A percentile compares a stretch with the other conserved stretches of the same genome.
phyloP scores from a whole-genome alignment of 2,113 vertebrate genomes.

The Rhadina sibilatrix region DNA sequence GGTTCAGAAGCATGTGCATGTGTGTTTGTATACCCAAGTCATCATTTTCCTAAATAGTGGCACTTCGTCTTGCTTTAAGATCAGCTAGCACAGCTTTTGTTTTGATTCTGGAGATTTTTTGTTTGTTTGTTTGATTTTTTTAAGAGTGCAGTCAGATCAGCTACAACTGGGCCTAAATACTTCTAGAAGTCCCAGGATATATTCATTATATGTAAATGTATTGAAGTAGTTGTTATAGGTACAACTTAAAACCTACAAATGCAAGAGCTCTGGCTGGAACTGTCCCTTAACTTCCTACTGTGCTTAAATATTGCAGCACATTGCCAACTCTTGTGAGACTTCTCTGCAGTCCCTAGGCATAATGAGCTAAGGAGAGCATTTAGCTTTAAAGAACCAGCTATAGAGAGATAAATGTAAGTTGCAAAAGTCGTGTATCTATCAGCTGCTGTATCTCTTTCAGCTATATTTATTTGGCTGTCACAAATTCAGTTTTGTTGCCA shows the following conservation, averaged over 20 bases:
- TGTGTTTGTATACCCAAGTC: background rate
- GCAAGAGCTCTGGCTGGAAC: conserved; percentile 46
- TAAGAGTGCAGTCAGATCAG: background rate
- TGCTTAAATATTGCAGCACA: conserved; percentile 47
- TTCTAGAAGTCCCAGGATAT: background rate
- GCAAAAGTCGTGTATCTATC: background rate
- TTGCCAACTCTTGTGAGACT: conserved; percentile 48
- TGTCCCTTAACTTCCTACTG: background rate
- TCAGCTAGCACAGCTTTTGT: background rate
- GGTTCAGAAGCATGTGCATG: conserved; percentile 14
- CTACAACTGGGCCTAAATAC: background rate
- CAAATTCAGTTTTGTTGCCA: background rate
- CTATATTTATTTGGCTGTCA: background rate
- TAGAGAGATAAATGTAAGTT: background rate
- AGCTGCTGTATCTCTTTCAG: background rate
- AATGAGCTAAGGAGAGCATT: conserved; percentile 22
- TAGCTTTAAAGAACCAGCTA: background rate
- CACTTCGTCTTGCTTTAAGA: background rate
- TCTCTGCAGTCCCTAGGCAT: conserved; percentile 46
- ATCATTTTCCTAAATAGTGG: background rate
- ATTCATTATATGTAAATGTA: background rate
- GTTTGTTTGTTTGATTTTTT: background rate
- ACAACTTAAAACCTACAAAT: conserved; percentile 68
- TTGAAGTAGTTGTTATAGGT: background rate
- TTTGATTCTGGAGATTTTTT: background rate